A percentile compares a stretch with the other conserved stretches of the same genome.
These are phyloP conservation scores for Chaetodon trifasciatus DNA, from an alignment of 2,797 vertebrate genomes.

Conservation along the genomic window DNA sequence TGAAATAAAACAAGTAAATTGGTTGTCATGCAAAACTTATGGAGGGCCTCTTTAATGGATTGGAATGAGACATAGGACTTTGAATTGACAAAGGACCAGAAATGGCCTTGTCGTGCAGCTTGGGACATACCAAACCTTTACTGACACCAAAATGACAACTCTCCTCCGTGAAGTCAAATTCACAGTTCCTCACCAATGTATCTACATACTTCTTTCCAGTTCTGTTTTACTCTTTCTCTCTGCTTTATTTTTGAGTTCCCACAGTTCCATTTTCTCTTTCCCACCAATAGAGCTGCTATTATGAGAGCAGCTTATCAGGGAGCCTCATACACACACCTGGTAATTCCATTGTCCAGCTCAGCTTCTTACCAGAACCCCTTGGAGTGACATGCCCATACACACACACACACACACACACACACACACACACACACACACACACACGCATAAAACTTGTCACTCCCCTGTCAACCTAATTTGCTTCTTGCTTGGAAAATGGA, in stretches of 20 bases:
- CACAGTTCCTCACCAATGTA: neutral
- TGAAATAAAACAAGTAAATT: too few relatives aligned
- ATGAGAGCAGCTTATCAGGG: conserved; percentile 54
- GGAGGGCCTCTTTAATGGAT: neutral
- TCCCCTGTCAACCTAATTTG: conserved; percentile 76
- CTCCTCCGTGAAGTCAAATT: neutral
- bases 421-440: conserved; percentile 46
- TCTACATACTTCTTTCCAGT: neutral
- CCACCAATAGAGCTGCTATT: conserved; percentile 41
- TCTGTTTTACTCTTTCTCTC: neutral
- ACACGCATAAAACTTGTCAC: conserved; percentile 67
- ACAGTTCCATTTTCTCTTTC: conserved; percentile 49
- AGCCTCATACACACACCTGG: conserved; percentile 45
- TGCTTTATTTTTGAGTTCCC: conserved; percentile 41
- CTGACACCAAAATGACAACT: neutral
- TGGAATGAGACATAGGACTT: neutral
- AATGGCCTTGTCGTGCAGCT: neutral
- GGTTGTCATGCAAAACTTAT: too few relatives aligned
- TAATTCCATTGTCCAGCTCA: conserved; percentile 55
- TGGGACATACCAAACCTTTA: neutral
- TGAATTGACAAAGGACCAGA: neutral
- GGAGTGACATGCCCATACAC: conserved; percentile 44
- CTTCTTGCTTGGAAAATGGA: conserved; percentile 54
- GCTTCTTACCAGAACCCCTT: conserved; percentile 39
- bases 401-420: conserved; percentile 44